phyloP scores from a whole-genome alignment of 2,113 vertebrate species.

The Tretioscincus oriximinensis region DNA sequence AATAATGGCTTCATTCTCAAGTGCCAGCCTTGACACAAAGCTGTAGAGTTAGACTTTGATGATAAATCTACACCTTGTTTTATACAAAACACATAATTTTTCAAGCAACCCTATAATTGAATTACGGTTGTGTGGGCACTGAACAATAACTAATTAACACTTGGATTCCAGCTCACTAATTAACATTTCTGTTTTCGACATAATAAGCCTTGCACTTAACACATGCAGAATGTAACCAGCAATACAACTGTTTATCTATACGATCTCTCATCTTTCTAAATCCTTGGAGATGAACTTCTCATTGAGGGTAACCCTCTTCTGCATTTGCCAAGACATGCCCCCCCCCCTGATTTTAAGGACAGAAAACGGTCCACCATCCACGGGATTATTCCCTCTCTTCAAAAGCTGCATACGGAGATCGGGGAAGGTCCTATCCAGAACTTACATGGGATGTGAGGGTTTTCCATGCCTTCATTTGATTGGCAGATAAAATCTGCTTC shows the following conservation, averaged over 20 bases:
- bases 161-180: constrained; percentile 58
- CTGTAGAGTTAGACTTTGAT: constrained; percentile 59
- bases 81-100: constrained; percentile 47
- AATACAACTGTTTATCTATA: constrained; percentile 48
- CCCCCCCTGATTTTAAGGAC: too few species aligned
- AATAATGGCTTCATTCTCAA: constrained; percentile 60
- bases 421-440: too few species aligned
- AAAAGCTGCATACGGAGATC: too few species aligned
- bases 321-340: too few species aligned
- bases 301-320: too few species aligned
- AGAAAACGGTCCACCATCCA: too few species aligned
- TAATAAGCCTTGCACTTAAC: constrained; percentile 44
- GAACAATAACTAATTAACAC: constrained; percentile 68
- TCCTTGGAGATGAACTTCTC: background rate
- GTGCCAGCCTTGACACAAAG: constrained; percentile 56
- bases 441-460: too few species aligned
- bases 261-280: constrained; percentile 13
- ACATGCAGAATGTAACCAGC: background rate
- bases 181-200: constrained; percentile 38
- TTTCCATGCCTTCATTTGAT: too few species aligned
- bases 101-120: constrained; percentile 59
- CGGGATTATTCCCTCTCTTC: too few species aligned
- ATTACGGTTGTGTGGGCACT: constrained; percentile 64
- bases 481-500: too few species aligned
- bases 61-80: constrained; percentile 59